phyloP scores from a whole-genome alignment of 2,797 vertebrate genomes.

The Tragopan temminckii region DNA sequence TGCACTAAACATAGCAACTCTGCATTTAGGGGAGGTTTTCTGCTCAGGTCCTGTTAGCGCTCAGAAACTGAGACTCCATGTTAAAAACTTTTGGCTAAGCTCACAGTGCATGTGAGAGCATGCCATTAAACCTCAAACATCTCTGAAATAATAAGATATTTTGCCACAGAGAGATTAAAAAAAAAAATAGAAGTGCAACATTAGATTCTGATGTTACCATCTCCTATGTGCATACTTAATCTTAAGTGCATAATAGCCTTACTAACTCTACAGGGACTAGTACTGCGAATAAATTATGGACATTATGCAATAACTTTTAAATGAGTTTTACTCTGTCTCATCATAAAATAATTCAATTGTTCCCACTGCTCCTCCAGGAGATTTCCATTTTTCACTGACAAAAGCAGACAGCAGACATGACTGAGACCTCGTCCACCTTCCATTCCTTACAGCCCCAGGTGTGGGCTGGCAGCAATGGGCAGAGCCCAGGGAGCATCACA shows the following conservation, averaged over 20 bases:
- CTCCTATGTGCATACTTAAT: background rate
- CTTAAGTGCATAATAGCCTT: background rate
- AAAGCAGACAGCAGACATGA: background rate
- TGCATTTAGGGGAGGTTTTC: conserved; percentile 1
- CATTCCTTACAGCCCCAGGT: background rate
- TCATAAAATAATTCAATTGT: conserved; percentile 48
- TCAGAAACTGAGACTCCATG: background rate
- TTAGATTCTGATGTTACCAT: background rate
- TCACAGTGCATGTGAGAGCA: background rate
- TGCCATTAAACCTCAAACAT: background rate
- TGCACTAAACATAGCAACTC: background rate
- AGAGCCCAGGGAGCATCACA: background rate
- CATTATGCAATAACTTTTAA: conserved; percentile 17
- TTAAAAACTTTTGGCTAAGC: background rate
- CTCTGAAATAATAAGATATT: background rate
- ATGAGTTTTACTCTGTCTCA: conserved; percentile 19
- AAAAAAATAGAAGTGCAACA: conserved; percentile 4
- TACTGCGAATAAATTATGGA: conserved; percentile 27
- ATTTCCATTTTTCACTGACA: background rate
- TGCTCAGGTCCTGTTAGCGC: background rate
- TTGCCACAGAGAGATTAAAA: background rate
- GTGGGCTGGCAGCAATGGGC: background rate
- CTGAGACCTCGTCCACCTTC: background rate
- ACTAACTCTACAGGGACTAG: conserved; percentile 19
- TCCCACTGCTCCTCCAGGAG: background rate